These are phyloP conservation scores for Crocuta crocuta DNA, from an alignment of 2,113 vertebrate species.

Conservation along the genomic window DNA sequence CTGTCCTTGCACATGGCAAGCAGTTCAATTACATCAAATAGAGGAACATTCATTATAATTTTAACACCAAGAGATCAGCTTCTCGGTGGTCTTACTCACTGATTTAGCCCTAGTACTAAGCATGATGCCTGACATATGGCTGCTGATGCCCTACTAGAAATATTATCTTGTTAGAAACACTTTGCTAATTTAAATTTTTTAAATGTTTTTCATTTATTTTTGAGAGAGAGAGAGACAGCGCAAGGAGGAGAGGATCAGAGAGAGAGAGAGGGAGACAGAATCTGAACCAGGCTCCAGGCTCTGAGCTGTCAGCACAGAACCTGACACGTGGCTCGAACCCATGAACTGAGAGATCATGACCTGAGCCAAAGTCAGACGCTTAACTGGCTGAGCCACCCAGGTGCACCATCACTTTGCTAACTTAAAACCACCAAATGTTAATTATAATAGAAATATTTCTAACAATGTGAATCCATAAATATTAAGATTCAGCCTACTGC, in stretches of 20 bases:
- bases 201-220: too few species aligned
- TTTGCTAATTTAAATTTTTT: background rate
- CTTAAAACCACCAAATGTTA: background rate
- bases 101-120: background rate
- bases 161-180: constrained; percentile 31
- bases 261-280: too few species aligned
- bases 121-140: background rate
- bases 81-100: background rate
- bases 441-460: background rate
- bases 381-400: too few species aligned
- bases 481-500: background rate
- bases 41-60: background rate
- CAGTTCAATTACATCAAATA: background rate
- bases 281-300: too few species aligned
- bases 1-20: background rate
- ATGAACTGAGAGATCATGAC: too few species aligned
- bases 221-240: too few species aligned
- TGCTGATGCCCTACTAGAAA: background rate
- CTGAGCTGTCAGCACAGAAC: too few species aligned
- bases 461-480: background rate
- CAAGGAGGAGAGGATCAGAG: too few species aligned
- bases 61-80: background rate
- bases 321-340: too few species aligned
- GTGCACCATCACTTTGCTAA: too few species aligned
- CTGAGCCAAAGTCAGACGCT: too few species aligned